Conservation (phyloP, 2,888 invertebrate species). For the Coelinius sp. region DNA sequence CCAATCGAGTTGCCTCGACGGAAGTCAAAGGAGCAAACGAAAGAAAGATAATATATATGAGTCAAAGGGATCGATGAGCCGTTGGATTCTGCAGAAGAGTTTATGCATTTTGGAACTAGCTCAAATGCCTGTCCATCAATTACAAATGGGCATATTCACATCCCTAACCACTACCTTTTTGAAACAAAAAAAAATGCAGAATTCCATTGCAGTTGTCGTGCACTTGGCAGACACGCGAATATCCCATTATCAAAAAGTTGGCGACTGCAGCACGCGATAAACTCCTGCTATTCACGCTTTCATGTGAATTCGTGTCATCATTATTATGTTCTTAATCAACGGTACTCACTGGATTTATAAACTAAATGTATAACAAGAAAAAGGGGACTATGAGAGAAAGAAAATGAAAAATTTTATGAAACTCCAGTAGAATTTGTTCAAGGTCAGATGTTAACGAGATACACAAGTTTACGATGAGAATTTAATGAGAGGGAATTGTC, state of each 20-base stretch:
- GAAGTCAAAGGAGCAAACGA: background rate
- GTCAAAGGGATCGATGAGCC: background rate
- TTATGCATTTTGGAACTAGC: background rate
- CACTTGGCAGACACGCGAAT: conserved; percentile 7
- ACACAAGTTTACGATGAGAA: conserved; percentile 30
- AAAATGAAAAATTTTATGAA: conserved; percentile 4
- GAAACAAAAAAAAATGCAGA: background rate
- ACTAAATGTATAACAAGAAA: no score
- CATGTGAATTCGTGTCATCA: background rate
- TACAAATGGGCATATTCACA: background rate
- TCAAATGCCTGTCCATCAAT: conserved; percentile 3
- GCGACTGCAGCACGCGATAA: conserved; percentile 26
- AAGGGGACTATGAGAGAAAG: background rate
- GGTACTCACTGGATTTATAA: conserved; percentile 6
- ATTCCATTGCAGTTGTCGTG: conserved; percentile 25
- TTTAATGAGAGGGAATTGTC: conserved; percentile 34
- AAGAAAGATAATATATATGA: background rate
- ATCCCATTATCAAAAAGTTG: conserved; percentile 7
- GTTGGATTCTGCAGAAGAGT: background rate
- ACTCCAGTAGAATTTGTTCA: background rate
- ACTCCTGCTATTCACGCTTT: background rate
- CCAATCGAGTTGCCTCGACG: background rate
- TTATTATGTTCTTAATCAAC: background rate
- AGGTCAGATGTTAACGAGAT: conserved; percentile 28
- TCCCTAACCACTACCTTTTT: background rate